Base-by-base conservation (phyloP, 2,888 invertebrate genomes). In the Hirtodrosophila duncani region DNA sequence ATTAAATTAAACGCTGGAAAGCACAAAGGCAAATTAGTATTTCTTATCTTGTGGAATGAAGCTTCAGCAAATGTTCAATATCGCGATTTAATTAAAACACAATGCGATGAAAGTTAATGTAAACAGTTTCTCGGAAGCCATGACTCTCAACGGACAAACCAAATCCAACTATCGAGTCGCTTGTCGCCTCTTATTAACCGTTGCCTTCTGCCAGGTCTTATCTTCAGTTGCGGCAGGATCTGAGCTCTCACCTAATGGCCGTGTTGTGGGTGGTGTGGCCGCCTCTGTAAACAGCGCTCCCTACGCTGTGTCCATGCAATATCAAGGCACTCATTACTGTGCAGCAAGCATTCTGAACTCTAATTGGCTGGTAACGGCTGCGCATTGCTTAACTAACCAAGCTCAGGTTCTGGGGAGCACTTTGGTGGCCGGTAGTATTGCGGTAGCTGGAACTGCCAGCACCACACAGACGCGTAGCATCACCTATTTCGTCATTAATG, bases 311-410 rank as follows among this genome's bases (percentile, higher is more conserved):
- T 85, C 86, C 0, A 65, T 85, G 46, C 86, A 86, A 45, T 60
- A 75, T 10, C 43, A 62, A 3, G 48, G 62, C 1, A 68, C 74
- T 1, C 86, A 85, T 33, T 84, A 83, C 48, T 85, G 85, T 16
- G 86, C 79, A 2, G 85, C 85, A 0, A 82, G 79, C 38, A 84
- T 85, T 18, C 7, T 85, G 2, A 84, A 82, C 36, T 29, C 62
- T 10, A 70, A 85, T 50, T 85, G 86, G 86, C 48, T 85, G 17
- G 58, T 85, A 0, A 86, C 85, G 0, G 86, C 85, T 1, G 85
- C 85, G 1, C 86, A 86, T 56, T 85, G 85, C 31, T 37, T 85
- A 17, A 59, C 57, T 10, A 77, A 77, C 8, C 50, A 65, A 0
- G 49, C 44, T 1, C 67, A 79, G 38, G 82, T 83, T 1, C 58